phyloP scores from a whole-genome alignment of 2,888 invertebrate species.

The Chrysina gloriosa region DNA sequence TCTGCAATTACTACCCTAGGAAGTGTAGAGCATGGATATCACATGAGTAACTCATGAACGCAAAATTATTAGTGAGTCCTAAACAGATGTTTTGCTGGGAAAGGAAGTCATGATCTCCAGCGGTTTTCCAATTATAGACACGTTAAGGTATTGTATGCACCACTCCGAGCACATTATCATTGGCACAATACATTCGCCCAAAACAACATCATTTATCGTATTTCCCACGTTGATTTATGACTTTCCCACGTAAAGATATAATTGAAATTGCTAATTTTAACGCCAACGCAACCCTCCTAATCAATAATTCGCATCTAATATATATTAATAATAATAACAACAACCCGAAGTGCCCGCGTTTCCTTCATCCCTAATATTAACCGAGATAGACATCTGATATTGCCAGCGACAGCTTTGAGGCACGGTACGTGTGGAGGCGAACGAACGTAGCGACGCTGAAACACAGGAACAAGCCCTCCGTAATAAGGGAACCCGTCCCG shows the following conservation, averaged over 20 bases:
- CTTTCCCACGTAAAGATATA: neutral
- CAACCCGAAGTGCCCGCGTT: neutral
- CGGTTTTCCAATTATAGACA: too few species aligned
- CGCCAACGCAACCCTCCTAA: neutral
- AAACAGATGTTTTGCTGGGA: too few species aligned
- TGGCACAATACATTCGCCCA: too few species aligned
- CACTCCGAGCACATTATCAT: too few species aligned
- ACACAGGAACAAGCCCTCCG: neutral
- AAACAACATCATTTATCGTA: too few species aligned
- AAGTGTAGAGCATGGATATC: too few species aligned
- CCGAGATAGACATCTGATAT: slow-evolving; percentile 8
- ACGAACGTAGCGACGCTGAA: neutral
- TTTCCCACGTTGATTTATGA: neutral
- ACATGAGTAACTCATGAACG: too few species aligned
- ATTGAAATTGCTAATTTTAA: slow-evolving; percentile 3
- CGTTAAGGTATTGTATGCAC: too few species aligned
- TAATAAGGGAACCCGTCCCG: neutral
- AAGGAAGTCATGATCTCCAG: too few species aligned
- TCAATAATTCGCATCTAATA: neutral
- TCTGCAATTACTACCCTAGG: too few species aligned
- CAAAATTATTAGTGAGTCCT: too few species aligned
- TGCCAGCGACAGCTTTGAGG: neutral
- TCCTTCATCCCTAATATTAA: slow-evolving; percentile 6
- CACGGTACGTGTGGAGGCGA: neutral
- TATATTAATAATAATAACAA: slow-evolving; percentile 14